Conservation (phyloP, 2,113 vertebrate genomes). For the Shinisaurus crocodilurus region DNA sequence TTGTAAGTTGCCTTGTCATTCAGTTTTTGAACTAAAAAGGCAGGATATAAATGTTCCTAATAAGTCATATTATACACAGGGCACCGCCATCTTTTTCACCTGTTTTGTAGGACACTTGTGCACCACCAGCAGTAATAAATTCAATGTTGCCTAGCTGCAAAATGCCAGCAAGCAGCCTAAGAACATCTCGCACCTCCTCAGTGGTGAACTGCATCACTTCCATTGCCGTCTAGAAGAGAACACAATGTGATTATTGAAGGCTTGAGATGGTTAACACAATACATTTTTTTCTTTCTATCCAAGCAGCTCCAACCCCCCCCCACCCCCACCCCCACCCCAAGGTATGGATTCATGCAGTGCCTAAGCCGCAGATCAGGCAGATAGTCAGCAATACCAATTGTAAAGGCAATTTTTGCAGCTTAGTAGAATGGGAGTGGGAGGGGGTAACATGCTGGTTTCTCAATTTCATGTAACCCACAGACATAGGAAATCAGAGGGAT, state of each 20-base stretch:
- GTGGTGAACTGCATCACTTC: conserved; percentile 93
- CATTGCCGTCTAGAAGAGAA: conserved; percentile 86
- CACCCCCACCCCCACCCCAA: too few relatives aligned
- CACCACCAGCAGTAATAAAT: conserved; percentile 96
- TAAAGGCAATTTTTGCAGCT: too few relatives aligned
- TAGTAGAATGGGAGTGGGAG: too few relatives aligned
- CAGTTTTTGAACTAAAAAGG: not conserved
- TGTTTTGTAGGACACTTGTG: conserved; percentile 93
- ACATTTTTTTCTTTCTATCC: not conserved
- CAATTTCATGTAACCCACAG: not conserved
- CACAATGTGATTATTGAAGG: not conserved
- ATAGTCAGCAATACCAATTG: not conserved
- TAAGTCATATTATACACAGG: not conserved
- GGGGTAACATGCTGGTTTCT: not conserved
- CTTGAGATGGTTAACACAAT: not conserved
- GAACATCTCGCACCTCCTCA: conserved; percentile 87
- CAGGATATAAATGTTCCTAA: not conserved
- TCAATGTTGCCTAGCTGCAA: conserved; percentile 93
- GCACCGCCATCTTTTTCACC: conserved; percentile 74
- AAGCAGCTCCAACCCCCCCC: not conserved
- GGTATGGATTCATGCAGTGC: not conserved
- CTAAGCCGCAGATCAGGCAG: not conserved
- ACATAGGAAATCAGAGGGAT: not conserved
- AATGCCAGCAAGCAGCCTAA: conserved; percentile 91
- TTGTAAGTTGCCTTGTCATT: not conserved